Conservation (phyloP, 2,888 invertebrate species). For the Chydorus sphaericus region DNA sequence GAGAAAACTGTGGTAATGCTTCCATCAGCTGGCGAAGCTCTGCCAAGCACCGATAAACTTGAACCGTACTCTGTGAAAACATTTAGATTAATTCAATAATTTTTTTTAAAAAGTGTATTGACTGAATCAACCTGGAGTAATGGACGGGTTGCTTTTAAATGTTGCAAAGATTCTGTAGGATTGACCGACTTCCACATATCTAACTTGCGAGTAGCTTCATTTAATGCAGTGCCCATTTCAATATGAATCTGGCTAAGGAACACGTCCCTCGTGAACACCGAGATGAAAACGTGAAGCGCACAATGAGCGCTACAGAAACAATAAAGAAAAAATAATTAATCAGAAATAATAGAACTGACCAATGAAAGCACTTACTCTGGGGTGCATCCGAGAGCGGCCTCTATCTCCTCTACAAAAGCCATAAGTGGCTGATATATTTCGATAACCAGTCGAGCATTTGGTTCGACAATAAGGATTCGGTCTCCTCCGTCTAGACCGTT, state of each 20-base stretch:
- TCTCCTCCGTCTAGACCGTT: constrained; percentile 26
- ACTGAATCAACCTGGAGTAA: constrained; percentile 38
- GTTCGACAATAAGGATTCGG: constrained; percentile 56
- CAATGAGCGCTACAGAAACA: constrained; percentile 38
- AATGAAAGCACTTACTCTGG: constrained; percentile 21
- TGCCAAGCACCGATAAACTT: constrained; percentile 48
- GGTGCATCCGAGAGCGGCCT: constrained; percentile 40
- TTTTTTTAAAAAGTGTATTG: background rate
- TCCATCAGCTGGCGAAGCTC: constrained; percentile 52
- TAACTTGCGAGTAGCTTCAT: constrained; percentile 53
- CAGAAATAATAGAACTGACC: constrained; percentile 17
- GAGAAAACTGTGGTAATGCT: constrained; percentile 55
- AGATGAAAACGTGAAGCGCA: constrained; percentile 65
- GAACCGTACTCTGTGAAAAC: constrained; percentile 48
- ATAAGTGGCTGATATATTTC: constrained; percentile 68
- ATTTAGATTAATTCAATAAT: constrained; percentile 10
- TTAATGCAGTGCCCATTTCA: constrained; percentile 46
- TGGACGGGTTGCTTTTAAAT: constrained; percentile 45
- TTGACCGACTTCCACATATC: constrained; percentile 66
- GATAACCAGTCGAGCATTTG: constrained; percentile 56
- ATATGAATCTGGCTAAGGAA: constrained; percentile 64
- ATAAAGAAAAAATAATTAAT: constrained; percentile 10
- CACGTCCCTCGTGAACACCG: constrained; percentile 71
- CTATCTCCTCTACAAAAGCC: constrained; percentile 70
- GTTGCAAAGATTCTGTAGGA: constrained; percentile 49